Evolutionary conservation across 2,113 vertebrate species (phyloP).

Genomic region (Cariama cristata): DNA sequence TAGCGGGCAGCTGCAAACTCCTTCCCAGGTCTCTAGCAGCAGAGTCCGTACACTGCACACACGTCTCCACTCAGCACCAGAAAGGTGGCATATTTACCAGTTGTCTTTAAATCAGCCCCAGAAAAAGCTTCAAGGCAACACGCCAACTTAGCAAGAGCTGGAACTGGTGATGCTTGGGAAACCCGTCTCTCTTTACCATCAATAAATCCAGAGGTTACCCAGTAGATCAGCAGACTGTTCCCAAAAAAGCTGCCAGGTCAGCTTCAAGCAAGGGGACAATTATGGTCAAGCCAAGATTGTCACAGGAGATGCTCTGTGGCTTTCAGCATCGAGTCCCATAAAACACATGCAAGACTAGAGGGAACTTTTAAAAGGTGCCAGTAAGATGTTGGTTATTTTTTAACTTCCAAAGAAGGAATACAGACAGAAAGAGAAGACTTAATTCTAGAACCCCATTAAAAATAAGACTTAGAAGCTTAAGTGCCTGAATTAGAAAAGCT

Average conservation of each 20-base stretch:
- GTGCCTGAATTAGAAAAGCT: neutral
- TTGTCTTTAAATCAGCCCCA: neutral
- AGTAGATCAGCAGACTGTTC: neutral
- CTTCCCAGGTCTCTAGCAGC: neutral
- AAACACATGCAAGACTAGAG: neutral
- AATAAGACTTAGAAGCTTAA: neutral
- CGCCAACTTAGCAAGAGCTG: neutral
- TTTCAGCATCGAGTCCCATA: neutral
- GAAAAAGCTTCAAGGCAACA: neutral
- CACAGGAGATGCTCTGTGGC: fast-evolving
- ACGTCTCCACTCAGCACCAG: neutral
- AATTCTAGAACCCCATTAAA: neutral
- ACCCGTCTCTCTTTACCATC: neutral
- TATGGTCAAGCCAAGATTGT: neutral
- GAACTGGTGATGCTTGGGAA: neutral
- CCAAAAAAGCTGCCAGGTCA: neutral
- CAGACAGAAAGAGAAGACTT: neutral
- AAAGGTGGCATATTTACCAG: neutral
- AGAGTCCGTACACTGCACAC: neutral
- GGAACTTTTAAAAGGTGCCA: neutral
- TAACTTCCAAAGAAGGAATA: neutral
- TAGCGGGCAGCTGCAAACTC: neutral
- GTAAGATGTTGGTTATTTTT: neutral
- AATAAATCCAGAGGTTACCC: neutral
- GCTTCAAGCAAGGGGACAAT: neutral